These are phyloP conservation scores for Ancistrus triradiatus DNA, from an alignment of 2,113 vertebrate species.

Conservation along the genomic window DNA sequence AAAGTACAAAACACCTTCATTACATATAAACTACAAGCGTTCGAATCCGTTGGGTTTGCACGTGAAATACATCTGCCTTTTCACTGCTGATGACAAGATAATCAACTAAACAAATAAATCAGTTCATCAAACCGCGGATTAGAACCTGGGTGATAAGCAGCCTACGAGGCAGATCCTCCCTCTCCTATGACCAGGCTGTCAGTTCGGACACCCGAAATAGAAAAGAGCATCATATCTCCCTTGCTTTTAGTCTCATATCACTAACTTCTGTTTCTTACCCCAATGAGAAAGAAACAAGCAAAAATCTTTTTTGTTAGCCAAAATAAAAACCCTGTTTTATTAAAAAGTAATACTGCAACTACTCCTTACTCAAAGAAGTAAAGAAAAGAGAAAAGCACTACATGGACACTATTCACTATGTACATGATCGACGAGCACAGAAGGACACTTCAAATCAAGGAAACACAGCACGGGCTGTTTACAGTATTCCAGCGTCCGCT, in stretches of 20 bases:
- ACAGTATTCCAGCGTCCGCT: slow-evolving; percentile 63
- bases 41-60: slow-evolving; percentile 10
- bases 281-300: slow-evolving; percentile 24
- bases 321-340: slow-evolving; percentile 58
- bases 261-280: slow-evolving; percentile 49
- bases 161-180: slow-evolving; percentile 46
- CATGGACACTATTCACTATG: slow-evolving; percentile 64
- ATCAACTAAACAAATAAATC: too few species aligned
- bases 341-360: slow-evolving; percentile 54
- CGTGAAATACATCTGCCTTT: too few species aligned
- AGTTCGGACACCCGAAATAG: slow-evolving; percentile 30
- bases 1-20: background rate
- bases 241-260: slow-evolving; percentile 41
- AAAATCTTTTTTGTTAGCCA: background rate
- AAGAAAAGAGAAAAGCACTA: slow-evolving; percentile 42
- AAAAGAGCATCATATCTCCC: slow-evolving; percentile 70
- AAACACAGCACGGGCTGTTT: slow-evolving; percentile 62
- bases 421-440: slow-evolving; percentile 69
- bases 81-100: too few species aligned
- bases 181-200: slow-evolving; percentile 34
- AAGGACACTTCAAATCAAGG: slow-evolving; percentile 76
- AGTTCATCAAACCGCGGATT: too few species aligned
- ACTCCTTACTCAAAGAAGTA: slow-evolving; percentile 43
- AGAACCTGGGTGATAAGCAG: slow-evolving; percentile 11
- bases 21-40: background rate